phyloP scores from a whole-genome alignment of 2,113 vertebrate species.

The Hydropotes inermis region DNA sequence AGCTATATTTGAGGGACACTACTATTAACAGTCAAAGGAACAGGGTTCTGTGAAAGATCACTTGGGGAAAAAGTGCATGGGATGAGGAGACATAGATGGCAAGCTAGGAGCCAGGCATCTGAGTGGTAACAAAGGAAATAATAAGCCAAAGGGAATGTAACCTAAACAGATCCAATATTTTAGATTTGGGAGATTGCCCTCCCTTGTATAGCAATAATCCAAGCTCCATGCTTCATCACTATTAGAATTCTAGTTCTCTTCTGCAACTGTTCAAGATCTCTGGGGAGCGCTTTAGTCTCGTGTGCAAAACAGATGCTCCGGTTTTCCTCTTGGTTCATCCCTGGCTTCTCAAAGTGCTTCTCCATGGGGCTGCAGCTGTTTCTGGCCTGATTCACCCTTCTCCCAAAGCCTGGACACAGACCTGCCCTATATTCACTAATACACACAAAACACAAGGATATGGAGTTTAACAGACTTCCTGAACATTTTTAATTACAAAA shows the following conservation, averaged over 20 bases:
- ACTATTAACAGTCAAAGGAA: not conserved
- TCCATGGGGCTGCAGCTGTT: not conserved
- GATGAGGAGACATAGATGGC: not conserved
- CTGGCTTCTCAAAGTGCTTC: not conserved
- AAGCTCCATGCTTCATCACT: not conserved
- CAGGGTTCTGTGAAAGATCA: not conserved
- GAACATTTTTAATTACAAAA: not conserved
- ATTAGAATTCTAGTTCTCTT: not conserved
- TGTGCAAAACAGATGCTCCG: not conserved
- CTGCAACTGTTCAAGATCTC: not conserved
- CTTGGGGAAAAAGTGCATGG: not conserved
- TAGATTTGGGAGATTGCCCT: not conserved
- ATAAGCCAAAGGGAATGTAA: not conserved
- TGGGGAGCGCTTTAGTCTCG: not conserved
- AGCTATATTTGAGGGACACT: not conserved
- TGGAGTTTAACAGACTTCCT: not conserved
- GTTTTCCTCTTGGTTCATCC: not conserved
- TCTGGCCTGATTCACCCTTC: not conserved
- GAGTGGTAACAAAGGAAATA: not conserved
- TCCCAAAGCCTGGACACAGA: not conserved
- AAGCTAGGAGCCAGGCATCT: not conserved
- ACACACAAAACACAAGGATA: not conserved
- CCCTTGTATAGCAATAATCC: not conserved
- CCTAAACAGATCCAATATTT: not conserved
- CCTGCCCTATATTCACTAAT: not conserved